Evolutionary conservation across 1,140 invertebrate genomes (phyloP).

Genomic region (Leptinotarsa undecemlineata): DNA sequence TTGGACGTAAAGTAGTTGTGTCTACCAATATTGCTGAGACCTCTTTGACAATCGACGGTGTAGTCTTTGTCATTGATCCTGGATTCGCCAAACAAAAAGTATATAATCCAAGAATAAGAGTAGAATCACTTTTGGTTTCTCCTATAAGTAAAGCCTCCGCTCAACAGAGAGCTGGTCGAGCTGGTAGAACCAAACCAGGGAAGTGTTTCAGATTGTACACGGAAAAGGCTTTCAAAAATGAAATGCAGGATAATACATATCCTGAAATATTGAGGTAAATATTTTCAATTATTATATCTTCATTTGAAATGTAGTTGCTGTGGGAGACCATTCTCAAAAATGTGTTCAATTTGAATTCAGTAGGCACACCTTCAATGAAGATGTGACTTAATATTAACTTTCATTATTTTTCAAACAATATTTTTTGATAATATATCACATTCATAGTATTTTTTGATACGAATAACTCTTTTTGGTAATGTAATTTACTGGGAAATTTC

Average conservation of each 20-base stretch:
- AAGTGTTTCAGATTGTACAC: slow-evolving; percentile 99
- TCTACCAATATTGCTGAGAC: slow-evolving; percentile 99
- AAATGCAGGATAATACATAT: slow-evolving; percentile 99
- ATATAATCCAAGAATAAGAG: slow-evolving; percentile 95
- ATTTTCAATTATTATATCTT: not conserved
- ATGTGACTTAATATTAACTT: too few relatives aligned
- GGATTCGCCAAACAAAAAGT: slow-evolving; percentile 99
- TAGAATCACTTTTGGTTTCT: slow-evolving; percentile 96
- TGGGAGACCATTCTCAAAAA: too few relatives aligned
- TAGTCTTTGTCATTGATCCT: slow-evolving; percentile 99
- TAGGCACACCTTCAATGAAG: too few relatives aligned
- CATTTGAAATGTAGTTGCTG: too few relatives aligned
- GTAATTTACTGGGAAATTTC: slow-evolving; percentile 1
- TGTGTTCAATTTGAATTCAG: too few relatives aligned
- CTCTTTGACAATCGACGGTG: slow-evolving; percentile 98
- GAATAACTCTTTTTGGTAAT: not conserved
- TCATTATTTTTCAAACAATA: too few relatives aligned
- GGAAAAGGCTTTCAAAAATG: slow-evolving; percentile 97
- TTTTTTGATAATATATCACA: too few relatives aligned
- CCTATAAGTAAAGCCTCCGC: slow-evolving; percentile 99
- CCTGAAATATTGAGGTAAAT: slow-evolving; percentile 88
- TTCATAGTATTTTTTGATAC: too few relatives aligned
- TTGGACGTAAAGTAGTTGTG: slow-evolving; percentile 95
- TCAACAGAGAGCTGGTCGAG: slow-evolving; percentile 95
- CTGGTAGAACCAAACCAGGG: slow-evolving; percentile 94